Percentiles rank a stretch among this genome's conserved stretches.
phyloP scores from a whole-genome alignment of 2,797 vertebrate genomes.

The Oceanodroma leucorhoa region DNA sequence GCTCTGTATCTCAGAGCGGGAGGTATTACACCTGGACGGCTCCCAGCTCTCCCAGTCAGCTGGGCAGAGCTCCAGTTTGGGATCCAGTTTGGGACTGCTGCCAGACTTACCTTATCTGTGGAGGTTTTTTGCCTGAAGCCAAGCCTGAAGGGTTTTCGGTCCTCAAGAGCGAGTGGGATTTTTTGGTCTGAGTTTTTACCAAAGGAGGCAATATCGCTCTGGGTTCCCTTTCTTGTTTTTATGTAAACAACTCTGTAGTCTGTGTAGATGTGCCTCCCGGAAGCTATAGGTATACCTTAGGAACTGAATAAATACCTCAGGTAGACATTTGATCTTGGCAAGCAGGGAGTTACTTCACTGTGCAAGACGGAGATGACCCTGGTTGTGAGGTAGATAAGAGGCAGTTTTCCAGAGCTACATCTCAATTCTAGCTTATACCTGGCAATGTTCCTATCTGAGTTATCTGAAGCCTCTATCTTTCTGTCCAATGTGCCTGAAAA shows the following conservation, averaged over 20 bases:
- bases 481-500: background rate
- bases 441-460: background rate
- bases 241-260: background rate
- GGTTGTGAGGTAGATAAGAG: background rate
- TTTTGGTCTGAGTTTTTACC: background rate
- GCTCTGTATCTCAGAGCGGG: background rate
- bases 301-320: slow-evolving; percentile 10
- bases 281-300: background rate
- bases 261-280: background rate
- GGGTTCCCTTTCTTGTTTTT: background rate
- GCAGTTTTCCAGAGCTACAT: background rate
- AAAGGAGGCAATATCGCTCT: background rate
- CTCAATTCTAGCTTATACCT: background rate
- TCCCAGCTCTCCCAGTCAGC: background rate
- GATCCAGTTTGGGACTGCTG: background rate
- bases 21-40: background rate
- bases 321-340: background rate
- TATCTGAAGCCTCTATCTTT: background rate
- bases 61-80: background rate
- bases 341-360: background rate
- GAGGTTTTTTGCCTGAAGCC: background rate
- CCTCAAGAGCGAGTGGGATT: background rate
- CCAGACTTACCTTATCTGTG: background rate
- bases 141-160: background rate
- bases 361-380: background rate